Evolutionary conservation across 1,140 invertebrate genomes (phyloP), one percentile per base, ranked within the genome.

Genomic region (Pseudomyrmex cubaensis): DNA sequence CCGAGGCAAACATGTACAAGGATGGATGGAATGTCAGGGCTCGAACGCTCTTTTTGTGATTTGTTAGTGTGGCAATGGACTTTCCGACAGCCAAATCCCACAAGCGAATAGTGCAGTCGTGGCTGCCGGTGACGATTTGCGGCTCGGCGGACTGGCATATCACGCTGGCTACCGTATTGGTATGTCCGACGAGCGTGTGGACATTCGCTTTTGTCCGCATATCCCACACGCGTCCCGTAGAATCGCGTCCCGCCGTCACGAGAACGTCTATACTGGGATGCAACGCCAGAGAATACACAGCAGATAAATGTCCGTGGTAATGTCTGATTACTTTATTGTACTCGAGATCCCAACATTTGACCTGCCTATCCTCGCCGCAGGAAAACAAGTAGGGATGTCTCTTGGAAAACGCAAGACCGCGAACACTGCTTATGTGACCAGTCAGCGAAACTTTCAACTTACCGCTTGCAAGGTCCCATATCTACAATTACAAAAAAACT

Each of bases 261-360:
- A 99, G 94, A 35, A 99, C 97, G 95, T 99, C 99, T 77, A 99
- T 97, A 4, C 97, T 98, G 7, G 99, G 99, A 95, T 99, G 99
- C 20, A 99, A 94, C 13, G 98, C 97, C 85, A 99, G 94, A 0
- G 97, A 97, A 95, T 99, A 99, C 25, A 99, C 98, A 0, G 99
- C 99, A 87, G 98, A 99, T 62, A 99, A 95, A 95, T 99, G 99
- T 0, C 99, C 99, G 95, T 99, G 99, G 94, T 99, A 99, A 94
- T 99, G 99, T 10, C 99, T 95, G 85, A 99, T 99, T 5, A 97
- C 98, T 95, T 99, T 99, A 93, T 99, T 99, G 86, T 99, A 99
- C 94, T 99, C 99, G 12, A 99, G 95, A 95, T 99, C 99, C 99
- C 99, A 99, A 93, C 99, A 99, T 95, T 99, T 99, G 0, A 99